Conservation (phyloP, 1,140 invertebrate species). For the Diachasmimorpha longicaudata region DNA sequence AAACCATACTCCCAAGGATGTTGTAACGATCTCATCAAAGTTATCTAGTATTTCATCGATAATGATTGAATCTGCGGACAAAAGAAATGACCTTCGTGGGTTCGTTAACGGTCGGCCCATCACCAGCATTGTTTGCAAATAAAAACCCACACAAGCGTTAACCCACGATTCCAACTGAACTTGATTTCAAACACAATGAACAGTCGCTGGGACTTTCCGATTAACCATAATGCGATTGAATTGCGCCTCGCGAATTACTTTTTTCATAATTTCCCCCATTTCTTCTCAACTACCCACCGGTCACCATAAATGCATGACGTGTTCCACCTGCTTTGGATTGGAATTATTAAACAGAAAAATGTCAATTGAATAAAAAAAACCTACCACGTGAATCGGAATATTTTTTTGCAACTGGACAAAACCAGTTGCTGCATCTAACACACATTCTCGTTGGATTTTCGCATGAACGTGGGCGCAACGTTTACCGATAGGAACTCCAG, state of each 20-base stretch:
- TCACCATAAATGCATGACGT: not conserved
- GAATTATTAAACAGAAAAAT: not conserved
- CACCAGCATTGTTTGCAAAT: not conserved
- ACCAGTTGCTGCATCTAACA: not conserved
- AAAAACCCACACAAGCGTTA: not conserved
- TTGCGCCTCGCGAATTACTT: not conserved
- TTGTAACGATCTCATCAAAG: not conserved
- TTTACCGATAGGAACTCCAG: not conserved
- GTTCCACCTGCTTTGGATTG: not conserved
- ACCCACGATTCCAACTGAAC: not conserved
- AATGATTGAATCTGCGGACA: not conserved
- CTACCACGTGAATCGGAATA: not conserved
- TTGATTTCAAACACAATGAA: constrained; percentile 7
- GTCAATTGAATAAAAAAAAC: not conserved
- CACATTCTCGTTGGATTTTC: not conserved
- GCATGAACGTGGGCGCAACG: not conserved
- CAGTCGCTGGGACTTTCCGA: not conserved
- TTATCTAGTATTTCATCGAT: not conserved
- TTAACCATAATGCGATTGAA: not conserved
- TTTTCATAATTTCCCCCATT: not conserved
- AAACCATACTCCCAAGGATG: not conserved
- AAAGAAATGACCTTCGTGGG: not conserved
- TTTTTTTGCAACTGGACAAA: not conserved
- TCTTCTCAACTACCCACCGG: not conserved
- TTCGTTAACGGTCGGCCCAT: not conserved